phyloP scores from a whole-genome alignment of 2,888 invertebrate species.

The Nephrotoma appendiculata region DNA sequence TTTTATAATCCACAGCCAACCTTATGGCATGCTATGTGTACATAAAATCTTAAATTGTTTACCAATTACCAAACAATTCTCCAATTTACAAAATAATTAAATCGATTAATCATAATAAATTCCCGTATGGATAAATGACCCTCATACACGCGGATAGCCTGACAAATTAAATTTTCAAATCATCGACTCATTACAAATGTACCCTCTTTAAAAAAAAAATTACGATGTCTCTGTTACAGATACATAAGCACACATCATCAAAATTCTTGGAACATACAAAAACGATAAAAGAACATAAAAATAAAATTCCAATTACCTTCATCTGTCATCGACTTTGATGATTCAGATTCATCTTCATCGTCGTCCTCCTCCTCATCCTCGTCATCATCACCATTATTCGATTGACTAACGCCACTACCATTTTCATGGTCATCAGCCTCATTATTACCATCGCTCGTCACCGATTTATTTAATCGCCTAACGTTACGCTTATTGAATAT shows the following conservation, averaged over 20 bases:
- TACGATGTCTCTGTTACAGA: neutral
- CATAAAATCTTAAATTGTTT: no score
- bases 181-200: neutral
- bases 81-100: no score
- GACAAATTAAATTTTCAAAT: no score
- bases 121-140: neutral
- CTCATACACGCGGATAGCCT: no score
- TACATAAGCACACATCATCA: neutral
- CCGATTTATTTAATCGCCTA: neutral
- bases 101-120: neutral
- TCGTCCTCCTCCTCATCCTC: constrained; percentile 20
- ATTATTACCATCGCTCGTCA: neutral
- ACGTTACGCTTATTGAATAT: neutral
- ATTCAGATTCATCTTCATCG: constrained; percentile 10
- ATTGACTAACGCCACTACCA: neutral
- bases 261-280: neutral
- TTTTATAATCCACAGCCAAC: no score
- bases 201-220: neutral
- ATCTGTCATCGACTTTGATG: constrained; percentile 9
- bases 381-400: neutral
- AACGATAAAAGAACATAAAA: neutral
- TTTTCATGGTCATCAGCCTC: neutral
- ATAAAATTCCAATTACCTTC: neutral
- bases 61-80: no score
- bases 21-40: no score